phyloP scores from a whole-genome alignment of 1,140 invertebrate species.

The Limonius californicus region DNA sequence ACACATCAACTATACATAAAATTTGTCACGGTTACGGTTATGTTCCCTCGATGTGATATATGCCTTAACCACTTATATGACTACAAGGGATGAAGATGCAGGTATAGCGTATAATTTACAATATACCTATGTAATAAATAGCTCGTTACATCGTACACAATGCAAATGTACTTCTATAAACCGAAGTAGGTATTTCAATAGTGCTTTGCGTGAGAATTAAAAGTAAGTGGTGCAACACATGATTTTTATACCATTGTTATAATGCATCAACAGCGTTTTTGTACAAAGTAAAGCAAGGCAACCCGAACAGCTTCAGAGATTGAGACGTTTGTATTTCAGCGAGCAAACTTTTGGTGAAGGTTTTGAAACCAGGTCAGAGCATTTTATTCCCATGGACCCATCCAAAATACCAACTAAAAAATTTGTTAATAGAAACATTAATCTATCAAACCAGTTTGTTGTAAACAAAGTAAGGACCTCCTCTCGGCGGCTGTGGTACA shows the following conservation, averaged over 20 bases:
- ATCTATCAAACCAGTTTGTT: slow-evolving; percentile 34
- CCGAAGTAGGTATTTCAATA: too few species aligned
- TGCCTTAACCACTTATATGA: background rate
- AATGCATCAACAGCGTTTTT: too few species aligned
- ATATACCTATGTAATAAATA: background rate
- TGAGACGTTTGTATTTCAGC: too few species aligned
- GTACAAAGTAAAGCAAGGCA: too few species aligned
- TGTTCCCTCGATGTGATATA: background rate
- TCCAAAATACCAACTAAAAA: slow-evolving; percentile 4
- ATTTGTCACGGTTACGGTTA: slow-evolving; percentile 9
- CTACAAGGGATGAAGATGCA: background rate
- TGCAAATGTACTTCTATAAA: too few species aligned
- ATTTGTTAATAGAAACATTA: slow-evolving; percentile 34
- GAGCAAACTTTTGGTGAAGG: background rate
- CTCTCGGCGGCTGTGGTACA: slow-evolving; percentile 20
- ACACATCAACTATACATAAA: slow-evolving; percentile 1
- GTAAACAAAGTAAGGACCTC: slow-evolving; percentile 21
- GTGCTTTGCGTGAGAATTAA: too few species aligned
- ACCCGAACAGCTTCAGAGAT: too few species aligned
- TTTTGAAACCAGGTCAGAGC: slow-evolving; percentile 15
- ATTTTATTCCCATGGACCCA: slow-evolving; percentile 27
- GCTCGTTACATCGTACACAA: too few species aligned
- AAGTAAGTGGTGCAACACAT: too few species aligned
- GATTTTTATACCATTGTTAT: too few species aligned
- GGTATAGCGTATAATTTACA: background rate